Conservation (phyloP, 1,140 invertebrate genomes). For the Euwallacea fornicatus region DNA sequence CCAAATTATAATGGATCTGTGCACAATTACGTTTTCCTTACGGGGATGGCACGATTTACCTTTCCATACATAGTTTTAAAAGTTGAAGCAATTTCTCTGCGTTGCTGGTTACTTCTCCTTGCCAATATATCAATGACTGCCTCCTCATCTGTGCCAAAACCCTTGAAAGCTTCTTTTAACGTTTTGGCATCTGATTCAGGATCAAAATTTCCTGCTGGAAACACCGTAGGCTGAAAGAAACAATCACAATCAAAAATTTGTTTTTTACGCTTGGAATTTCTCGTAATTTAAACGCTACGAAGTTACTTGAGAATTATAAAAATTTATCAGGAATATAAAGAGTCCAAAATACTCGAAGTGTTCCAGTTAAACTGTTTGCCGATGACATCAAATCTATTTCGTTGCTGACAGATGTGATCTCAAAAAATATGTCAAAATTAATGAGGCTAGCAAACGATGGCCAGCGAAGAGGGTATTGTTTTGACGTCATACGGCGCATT, state of each 20-base stretch:
- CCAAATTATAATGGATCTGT: not conserved
- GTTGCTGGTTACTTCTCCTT: constrained; percentile 72
- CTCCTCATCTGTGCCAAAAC: constrained; percentile 83
- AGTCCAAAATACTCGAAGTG: no score
- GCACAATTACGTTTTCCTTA: not conserved
- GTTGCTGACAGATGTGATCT: no score
- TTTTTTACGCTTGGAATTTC: no score
- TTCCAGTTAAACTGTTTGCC: no score
- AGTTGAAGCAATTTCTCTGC: constrained; percentile 69
- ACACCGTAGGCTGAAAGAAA: constrained; percentile 61
- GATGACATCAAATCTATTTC: no score
- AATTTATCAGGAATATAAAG: no score
- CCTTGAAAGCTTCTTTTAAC: constrained; percentile 85
- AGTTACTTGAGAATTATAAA: not conserved
- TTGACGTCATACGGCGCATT: no score
- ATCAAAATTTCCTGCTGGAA: constrained; percentile 64
- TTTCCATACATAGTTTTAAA: constrained; percentile 86
- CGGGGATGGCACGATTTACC: constrained; percentile 54
- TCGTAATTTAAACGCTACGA: not conserved
- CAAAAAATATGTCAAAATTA: no score
- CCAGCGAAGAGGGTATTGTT: no score
- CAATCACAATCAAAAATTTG: no score
- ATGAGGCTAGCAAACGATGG: no score
- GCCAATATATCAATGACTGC: constrained; percentile 77
- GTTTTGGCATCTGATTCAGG: constrained; percentile 74